A percentile compares a stretch with the other conserved stretches of the same genome.
Conservation (phyloP, 2,888 invertebrate genomes). For the Microdon myrmicae region DNA sequence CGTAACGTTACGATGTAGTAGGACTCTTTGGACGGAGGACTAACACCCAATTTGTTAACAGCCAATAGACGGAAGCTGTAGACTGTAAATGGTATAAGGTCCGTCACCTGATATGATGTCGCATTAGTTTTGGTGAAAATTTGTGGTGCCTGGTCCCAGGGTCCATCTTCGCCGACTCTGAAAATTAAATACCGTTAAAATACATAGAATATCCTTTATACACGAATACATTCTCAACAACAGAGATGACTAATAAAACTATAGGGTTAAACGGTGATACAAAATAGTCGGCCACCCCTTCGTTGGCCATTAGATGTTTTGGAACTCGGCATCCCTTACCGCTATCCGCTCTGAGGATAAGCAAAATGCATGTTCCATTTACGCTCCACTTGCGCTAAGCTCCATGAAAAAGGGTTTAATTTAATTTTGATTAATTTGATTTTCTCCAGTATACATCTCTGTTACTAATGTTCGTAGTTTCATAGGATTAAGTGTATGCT, state of each 20-base stretch:
- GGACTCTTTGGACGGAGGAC: constrained; percentile 75
- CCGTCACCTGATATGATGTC: constrained; percentile 74
- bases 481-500: too few species aligned
- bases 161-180: constrained; percentile 77
- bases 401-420: constrained; percentile 40
- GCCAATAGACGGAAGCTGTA: constrained; percentile 80
- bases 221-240: constrained; percentile 10
- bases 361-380: constrained; percentile 47
- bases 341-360: constrained; percentile 14
- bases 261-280: constrained; percentile 32
- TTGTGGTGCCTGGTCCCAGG: constrained; percentile 73
- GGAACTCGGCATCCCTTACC: constrained; percentile 19
- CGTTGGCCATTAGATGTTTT: constrained; percentile 23
- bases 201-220: constrained; percentile 15
- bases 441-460: constrained; percentile 20
- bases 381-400: constrained; percentile 31
- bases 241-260: constrained; percentile 5
- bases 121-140: constrained; percentile 74
- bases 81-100: constrained; percentile 77
- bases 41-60: constrained; percentile 77
- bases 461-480: too few species aligned
- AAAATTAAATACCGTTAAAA: constrained; percentile 34
- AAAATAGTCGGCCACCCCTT: constrained; percentile 36
- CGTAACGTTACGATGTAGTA: constrained; percentile 79
- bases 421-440: constrained; percentile 52